Conservation (phyloP, 1,140 invertebrate species). For the Orussus abietinus region DNA sequence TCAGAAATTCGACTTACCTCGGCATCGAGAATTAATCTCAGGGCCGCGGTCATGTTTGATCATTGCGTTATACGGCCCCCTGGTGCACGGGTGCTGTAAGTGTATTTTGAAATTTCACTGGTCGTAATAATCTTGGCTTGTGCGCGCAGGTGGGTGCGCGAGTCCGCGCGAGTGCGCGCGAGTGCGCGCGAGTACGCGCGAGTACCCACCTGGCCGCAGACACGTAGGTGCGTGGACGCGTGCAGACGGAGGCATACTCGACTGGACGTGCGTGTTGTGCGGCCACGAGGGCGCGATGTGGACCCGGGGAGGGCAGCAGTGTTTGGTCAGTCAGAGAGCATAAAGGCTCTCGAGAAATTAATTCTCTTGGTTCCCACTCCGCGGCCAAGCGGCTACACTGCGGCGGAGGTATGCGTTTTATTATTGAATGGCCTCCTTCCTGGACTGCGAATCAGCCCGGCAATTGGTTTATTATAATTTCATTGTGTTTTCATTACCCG, state of each 20-base stretch:
- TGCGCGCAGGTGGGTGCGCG: conserved; percentile 24
- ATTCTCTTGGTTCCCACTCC: conserved; percentile 38
- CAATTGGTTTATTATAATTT: conserved; percentile 56
- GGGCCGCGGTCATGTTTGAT: conserved; percentile 36
- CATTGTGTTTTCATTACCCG: conserved; percentile 53
- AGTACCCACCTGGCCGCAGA: conserved; percentile 3
- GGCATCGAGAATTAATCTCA: background rate
- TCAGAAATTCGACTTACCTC: conserved; percentile 30
- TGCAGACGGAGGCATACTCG: too few relatives aligned
- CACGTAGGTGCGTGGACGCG: too few relatives aligned
- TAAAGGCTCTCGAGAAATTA: conserved; percentile 53
- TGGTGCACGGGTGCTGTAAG: conserved; percentile 42
- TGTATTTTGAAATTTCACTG: conserved; percentile 48
- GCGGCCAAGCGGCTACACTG: conserved; percentile 13
- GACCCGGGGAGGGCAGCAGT: conserved; percentile 15
- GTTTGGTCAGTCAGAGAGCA: conserved; percentile 49
- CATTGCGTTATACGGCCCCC: conserved; percentile 46
- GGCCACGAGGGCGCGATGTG: background rate
- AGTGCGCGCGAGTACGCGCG: conserved; percentile 20
- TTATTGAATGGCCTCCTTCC: conserved; percentile 52
- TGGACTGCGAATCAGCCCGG: conserved; percentile 47
- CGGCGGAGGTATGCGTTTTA: conserved; percentile 47
- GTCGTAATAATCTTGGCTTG: conserved; percentile 46
- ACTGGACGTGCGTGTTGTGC: too few relatives aligned
- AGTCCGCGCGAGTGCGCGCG: conserved; percentile 20